Evolutionary conservation across 1,140 invertebrate species (phyloP).

Genomic region (Pseudomyrmex gracilis): DNA sequence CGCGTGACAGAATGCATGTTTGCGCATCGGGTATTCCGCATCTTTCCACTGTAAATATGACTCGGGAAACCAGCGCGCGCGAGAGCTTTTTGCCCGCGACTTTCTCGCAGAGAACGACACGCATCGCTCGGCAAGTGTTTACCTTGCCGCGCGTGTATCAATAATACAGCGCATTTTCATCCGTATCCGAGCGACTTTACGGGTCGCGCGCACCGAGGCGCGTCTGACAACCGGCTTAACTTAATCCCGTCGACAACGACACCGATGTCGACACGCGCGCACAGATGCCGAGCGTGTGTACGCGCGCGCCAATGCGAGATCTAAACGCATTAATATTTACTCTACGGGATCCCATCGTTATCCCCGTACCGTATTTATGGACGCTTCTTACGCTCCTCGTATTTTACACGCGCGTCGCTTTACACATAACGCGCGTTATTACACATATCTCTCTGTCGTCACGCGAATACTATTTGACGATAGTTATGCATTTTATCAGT

Average conservation of each 20-base stretch:
- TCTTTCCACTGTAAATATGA: slow-evolving; percentile 64
- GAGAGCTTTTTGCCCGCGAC: slow-evolving; percentile 45
- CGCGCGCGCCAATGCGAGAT: slow-evolving; percentile 43
- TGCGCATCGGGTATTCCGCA: slow-evolving; percentile 65
- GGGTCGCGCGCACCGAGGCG: slow-evolving; percentile 24
- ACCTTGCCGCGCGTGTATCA: slow-evolving; percentile 47
- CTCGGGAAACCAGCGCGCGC: slow-evolving; percentile 29
- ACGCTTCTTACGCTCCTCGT: slow-evolving; percentile 4
- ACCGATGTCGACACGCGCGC: slow-evolving; percentile 43
- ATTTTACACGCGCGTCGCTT: slow-evolving; percentile 15
- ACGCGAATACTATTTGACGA: neutral
- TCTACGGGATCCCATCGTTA: slow-evolving; percentile 43
- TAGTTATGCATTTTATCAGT: neutral
- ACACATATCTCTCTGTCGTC: neutral
- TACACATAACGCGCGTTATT: no score
- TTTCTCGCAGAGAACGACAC: slow-evolving; percentile 42
- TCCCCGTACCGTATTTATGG: slow-evolving; percentile 22
- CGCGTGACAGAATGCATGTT: slow-evolving; percentile 61
- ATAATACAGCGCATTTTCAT: slow-evolving; percentile 59
- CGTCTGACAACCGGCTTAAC: slow-evolving; percentile 59
- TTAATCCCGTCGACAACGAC: slow-evolving; percentile 53
- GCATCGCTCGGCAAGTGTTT: slow-evolving; percentile 48
- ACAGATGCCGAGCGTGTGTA: slow-evolving; percentile 9
- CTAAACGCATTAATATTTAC: slow-evolving; percentile 61
- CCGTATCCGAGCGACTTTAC: slow-evolving; percentile 56